Percentiles rank a stretch among this genome's conserved stretches.
Evolutionary conservation across 2,888 invertebrate species (phyloP).

Genomic region (Melanchra persicariae): DNA sequence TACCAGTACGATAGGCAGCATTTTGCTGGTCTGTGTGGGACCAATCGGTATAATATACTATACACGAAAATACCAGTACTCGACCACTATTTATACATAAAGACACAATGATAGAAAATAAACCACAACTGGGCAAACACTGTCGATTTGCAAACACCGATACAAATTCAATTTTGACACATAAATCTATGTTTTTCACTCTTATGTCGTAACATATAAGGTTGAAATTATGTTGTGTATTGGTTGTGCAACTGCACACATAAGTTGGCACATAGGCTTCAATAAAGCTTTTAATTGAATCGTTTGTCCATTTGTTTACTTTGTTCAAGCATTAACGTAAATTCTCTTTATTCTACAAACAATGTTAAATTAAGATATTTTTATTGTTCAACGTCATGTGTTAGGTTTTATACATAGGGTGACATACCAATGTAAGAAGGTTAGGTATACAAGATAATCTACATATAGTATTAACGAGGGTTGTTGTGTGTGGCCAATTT

Average conservation of each 20-base stretch:
- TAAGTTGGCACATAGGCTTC: slow-evolving; percentile 62
- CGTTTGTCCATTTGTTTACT: slow-evolving; percentile 74
- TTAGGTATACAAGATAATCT: neutral
- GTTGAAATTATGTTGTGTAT: slow-evolving; percentile 44
- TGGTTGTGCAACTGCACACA: slow-evolving; percentile 14
- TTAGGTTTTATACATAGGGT: slow-evolving; percentile 69
- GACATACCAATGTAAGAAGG: too few species aligned
- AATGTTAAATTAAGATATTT: slow-evolving; percentile 79
- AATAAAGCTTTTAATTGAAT: slow-evolving; percentile 81
- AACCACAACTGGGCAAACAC: slow-evolving; percentile 79
- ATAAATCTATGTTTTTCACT: neutral
- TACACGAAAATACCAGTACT: slow-evolving; percentile 74
- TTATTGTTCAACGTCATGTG: slow-evolving; percentile 72
- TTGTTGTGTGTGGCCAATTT: too few species aligned
- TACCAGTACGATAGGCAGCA: slow-evolving; percentile 83
- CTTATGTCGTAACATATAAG: slow-evolving; percentile 2
- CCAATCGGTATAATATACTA: slow-evolving; percentile 89
- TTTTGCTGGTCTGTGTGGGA: slow-evolving; percentile 81
- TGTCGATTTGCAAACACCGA: slow-evolving; percentile 61
- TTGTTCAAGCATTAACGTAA: slow-evolving; percentile 66
- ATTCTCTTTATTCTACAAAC: slow-evolving; percentile 74
- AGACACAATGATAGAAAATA: slow-evolving; percentile 71
- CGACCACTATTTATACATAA: slow-evolving; percentile 82
- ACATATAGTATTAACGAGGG: too few species aligned
- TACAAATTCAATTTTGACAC: slow-evolving; percentile 19